Conservation (phyloP, 2,888 invertebrate species). For the Molorchus minor region DNA sequence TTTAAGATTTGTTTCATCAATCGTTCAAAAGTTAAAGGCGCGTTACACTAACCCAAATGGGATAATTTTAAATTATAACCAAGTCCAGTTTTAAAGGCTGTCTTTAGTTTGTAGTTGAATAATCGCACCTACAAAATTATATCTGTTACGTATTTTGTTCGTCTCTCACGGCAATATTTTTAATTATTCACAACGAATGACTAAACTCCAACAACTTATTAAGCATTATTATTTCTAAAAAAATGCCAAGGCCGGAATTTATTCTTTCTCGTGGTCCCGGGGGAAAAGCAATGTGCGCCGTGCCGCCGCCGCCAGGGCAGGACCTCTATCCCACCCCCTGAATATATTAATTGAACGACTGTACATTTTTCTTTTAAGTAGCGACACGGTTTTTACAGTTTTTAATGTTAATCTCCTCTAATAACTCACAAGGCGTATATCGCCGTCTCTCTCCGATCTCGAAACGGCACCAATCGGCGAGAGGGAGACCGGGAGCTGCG, state of each 20-base stretch:
- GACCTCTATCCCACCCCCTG: conserved; percentile 52
- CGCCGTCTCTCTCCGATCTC: conserved; percentile 39
- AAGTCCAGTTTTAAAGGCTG: too few relatives aligned
- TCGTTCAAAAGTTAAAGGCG: too few relatives aligned
- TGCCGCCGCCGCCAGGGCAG: conserved; percentile 44
- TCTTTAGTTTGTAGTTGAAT: too few relatives aligned
- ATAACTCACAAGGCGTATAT: conserved; percentile 48
- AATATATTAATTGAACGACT: conserved; percentile 63
- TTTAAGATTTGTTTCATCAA: too few relatives aligned
- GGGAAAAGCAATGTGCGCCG: conserved; percentile 38
- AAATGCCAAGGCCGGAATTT: conserved; percentile 4
- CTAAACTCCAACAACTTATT: conserved; percentile 11
- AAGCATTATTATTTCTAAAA: conserved; percentile 5
- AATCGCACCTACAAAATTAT: too few relatives aligned
- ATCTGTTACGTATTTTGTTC: too few relatives aligned
- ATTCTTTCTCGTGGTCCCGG: conserved; percentile 5
- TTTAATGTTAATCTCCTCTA: conserved; percentile 59
- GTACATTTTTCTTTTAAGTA: conserved; percentile 60
- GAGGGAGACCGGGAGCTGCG: conserved; percentile 39
- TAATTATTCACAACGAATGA: too few relatives aligned
- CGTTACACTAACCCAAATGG: too few relatives aligned
- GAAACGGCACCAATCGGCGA: conserved; percentile 45
- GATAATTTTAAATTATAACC: too few relatives aligned
- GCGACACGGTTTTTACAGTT: conserved; percentile 57
- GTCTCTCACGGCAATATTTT: too few relatives aligned